A percentile compares a stretch with the other conserved stretches of the same genome.
phyloP scores from a whole-genome alignment of 2,888 invertebrate genomes.

The Epinotia brunnichana region DNA sequence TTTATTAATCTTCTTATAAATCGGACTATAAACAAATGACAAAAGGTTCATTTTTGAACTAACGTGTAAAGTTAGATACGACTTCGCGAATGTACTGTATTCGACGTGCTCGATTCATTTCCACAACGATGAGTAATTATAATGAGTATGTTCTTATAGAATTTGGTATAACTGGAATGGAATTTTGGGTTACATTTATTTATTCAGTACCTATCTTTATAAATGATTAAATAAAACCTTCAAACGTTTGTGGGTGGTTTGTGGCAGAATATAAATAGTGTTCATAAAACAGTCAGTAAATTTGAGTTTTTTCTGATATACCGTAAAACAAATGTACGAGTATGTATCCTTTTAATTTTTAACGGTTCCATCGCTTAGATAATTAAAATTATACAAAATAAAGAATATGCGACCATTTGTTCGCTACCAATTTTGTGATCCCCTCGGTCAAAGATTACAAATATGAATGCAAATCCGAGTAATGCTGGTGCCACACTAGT shows the following conservation, averaged over 20 bases:
- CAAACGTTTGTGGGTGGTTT: constrained; percentile 1
- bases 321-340: no score
- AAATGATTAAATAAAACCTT: background rate
- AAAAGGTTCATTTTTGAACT: background rate
- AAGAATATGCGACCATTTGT: no score
- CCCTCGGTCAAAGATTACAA: background rate
- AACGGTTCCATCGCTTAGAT: no score
- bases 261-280: no score
- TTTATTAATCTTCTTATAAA: background rate
- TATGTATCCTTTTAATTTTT: no score
- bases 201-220: no score
- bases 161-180: constrained; percentile 29
- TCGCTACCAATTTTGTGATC: no score
- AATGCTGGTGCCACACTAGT: no score
- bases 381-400: no score
- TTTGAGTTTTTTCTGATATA: no score
- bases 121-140: constrained; percentile 30
- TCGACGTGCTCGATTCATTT: constrained; percentile 19
- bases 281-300: no score
- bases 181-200: constrained; percentile 28
- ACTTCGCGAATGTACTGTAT: background rate
- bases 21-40: background rate
- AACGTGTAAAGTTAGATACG: background rate
- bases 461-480: constrained; percentile 23
- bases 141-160: constrained; percentile 26